Conservation (phyloP, 2,113 vertebrate species). For the Nibea albiflora region DNA sequence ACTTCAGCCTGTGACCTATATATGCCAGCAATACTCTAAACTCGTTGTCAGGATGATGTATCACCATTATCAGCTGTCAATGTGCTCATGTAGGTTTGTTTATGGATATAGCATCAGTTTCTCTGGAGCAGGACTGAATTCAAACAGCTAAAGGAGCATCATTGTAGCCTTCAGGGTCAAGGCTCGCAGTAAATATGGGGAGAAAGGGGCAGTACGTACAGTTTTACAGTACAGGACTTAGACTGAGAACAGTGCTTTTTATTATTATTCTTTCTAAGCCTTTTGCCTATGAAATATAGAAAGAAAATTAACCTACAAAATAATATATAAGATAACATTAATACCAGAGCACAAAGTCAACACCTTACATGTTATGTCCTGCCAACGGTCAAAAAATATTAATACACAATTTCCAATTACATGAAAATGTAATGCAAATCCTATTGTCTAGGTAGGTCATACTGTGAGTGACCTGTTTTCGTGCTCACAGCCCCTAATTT, state of each 20-base stretch:
- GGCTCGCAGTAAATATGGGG: background rate
- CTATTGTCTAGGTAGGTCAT: background rate
- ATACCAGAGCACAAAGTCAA: background rate
- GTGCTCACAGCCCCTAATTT: conserved; percentile 8
- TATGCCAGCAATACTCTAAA: conserved; percentile 37
- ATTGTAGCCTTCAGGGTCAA: conserved; percentile 3
- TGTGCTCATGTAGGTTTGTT: conserved; percentile 39
- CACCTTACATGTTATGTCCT: background rate
- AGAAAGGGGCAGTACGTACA: background rate
- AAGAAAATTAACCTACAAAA: too few relatives aligned
- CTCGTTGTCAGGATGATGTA: conserved; percentile 48
- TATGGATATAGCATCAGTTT: conserved; percentile 42
- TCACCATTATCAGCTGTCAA: conserved; percentile 44
- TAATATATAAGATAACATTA: too few relatives aligned
- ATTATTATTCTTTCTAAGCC: background rate
- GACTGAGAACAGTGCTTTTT: conserved; percentile 2
- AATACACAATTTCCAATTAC: background rate
- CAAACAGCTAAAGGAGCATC: conserved; percentile 4
- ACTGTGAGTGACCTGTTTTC: conserved; percentile 6
- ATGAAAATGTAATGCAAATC: background rate
- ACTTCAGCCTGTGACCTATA: conserved; percentile 48
- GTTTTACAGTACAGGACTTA: background rate
- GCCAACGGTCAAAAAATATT: background rate
- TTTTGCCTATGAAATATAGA: background rate
- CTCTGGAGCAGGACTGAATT: conserved; percentile 7